phyloP scores from a whole-genome alignment of 2,888 invertebrate species.

The Drosophila engyochracea region DNA sequence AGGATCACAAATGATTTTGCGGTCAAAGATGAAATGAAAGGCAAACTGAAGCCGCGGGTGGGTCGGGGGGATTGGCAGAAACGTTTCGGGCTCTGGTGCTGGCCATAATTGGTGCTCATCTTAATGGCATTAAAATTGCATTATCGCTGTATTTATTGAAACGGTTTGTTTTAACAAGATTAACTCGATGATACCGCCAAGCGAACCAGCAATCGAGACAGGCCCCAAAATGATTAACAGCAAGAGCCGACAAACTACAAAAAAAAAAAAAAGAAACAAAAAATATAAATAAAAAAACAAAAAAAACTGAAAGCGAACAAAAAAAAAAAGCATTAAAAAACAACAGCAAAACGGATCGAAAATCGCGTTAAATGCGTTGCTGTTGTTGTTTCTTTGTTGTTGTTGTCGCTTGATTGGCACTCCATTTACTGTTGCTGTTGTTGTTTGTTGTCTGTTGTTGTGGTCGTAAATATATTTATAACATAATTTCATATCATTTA shows the following conservation, averaged over 20 bases:
- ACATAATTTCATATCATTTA: conserved; percentile 78
- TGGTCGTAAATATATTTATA: conserved; percentile 67
- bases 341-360: conserved; percentile 38
- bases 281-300: conserved; percentile 15
- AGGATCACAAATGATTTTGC: conserved; percentile 76
- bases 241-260: conserved; percentile 55
- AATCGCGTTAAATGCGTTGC: conserved; percentile 63
- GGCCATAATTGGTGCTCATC: conserved; percentile 84
- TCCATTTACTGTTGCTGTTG: conserved; percentile 29
- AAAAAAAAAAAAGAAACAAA: not conserved
- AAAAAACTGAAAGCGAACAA: conserved; percentile 2
- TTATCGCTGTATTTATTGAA: conserved; percentile 84
- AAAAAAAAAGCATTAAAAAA: conserved; percentile 9
- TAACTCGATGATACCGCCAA: conserved; percentile 72
- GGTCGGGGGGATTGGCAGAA: conserved; percentile 8
- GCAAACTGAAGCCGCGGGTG: conserved; percentile 8
- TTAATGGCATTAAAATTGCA: conserved; percentile 85
- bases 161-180: conserved; percentile 81
- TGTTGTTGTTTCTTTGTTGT: conserved; percentile 26
- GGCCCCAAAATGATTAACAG: conserved; percentile 77
- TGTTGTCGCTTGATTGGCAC: conserved; percentile 49
- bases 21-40: conserved; percentile 76
- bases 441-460: conserved; percentile 27
- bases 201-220: conserved; percentile 44
- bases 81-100: conserved; percentile 59